These are phyloP conservation scores for Sebastes miniatus DNA, from an alignment of 2,797 vertebrate species.

Conservation along the genomic window DNA sequence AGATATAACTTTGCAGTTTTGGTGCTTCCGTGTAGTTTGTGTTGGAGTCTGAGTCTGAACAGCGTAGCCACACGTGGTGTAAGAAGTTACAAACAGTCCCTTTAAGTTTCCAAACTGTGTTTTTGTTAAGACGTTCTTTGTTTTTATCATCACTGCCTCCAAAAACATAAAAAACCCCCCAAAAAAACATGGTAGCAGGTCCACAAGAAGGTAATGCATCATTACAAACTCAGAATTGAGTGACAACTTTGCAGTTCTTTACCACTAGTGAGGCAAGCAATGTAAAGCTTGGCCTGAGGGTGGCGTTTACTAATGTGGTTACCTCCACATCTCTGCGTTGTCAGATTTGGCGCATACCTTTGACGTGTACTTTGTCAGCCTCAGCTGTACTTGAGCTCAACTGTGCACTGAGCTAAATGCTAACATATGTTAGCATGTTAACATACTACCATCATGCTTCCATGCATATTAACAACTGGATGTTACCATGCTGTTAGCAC, in stretches of 20 bases:
- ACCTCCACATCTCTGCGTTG: background rate
- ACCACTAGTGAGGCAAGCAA: background rate
- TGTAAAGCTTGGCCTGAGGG: background rate
- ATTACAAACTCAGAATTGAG: background rate
- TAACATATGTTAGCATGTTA: background rate
- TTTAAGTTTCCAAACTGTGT: background rate
- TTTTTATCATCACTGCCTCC: background rate
- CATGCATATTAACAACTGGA: background rate
- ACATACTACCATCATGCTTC: background rate
- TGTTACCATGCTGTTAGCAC: background rate
- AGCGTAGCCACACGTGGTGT: too few species aligned
- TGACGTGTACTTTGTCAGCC: background rate
- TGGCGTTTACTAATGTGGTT: background rate
- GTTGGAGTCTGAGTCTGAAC: too few species aligned
- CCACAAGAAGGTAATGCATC: background rate
- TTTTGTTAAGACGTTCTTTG: slow-evolving; percentile 4
- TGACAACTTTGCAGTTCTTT: background rate
- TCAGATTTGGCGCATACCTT: background rate
- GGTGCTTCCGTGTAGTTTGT: too few species aligned
- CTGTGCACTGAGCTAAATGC: background rate
- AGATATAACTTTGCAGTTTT: too few species aligned
- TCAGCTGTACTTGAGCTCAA: background rate
- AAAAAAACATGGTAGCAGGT: background rate
- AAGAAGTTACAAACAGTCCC: too few species aligned
- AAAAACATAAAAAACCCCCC: background rate